These are phyloP conservation scores for Taurulus bubalis DNA, from an alignment of 2,113 vertebrate genomes.

Conservation along the genomic window DNA sequence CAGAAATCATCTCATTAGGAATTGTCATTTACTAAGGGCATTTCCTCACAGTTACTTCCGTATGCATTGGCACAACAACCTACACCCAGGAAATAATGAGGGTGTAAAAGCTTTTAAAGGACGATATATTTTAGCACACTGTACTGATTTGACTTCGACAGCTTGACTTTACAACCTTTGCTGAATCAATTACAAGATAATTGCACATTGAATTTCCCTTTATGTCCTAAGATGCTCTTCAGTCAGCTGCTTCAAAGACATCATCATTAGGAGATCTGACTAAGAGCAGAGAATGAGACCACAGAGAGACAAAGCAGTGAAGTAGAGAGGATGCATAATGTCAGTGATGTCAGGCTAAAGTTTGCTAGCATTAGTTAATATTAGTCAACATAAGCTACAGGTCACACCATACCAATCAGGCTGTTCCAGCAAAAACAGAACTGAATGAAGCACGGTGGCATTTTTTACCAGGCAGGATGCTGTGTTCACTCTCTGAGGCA, in stretches of 20 bases:
- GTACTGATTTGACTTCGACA: slow-evolving; percentile 16
- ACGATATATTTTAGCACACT: not conserved
- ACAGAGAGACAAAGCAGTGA: not conserved
- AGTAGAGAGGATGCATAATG: not conserved
- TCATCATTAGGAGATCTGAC: not conserved
- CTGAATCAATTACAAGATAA: slow-evolving; percentile 3
- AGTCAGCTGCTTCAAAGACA: slow-evolving; percentile 10
- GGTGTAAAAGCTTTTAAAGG: slow-evolving; percentile 3
- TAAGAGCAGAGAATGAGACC: not conserved
- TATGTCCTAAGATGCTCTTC: slow-evolving; percentile 6
- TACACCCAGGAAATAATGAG: slow-evolving; percentile 5
- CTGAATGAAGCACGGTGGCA: not conserved
- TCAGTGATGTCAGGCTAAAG: not conserved
- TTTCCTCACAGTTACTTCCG: not conserved
- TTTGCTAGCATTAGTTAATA: not conserved
- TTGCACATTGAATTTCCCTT: not conserved
- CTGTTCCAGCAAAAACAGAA: not conserved
- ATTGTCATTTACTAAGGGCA: not conserved
- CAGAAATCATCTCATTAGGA: not conserved
- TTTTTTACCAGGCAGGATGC: no score
- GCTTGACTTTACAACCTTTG: slow-evolving; percentile 10
- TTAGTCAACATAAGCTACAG: not conserved
- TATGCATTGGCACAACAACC: not conserved
- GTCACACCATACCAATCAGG: not conserved
- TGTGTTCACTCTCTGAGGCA: not conserved